Evolutionary conservation across 2,797 vertebrate species (phyloP), one percentile per base, ranked within the genome.

Genomic region (Melanotaenia parkinsoni): DNA sequence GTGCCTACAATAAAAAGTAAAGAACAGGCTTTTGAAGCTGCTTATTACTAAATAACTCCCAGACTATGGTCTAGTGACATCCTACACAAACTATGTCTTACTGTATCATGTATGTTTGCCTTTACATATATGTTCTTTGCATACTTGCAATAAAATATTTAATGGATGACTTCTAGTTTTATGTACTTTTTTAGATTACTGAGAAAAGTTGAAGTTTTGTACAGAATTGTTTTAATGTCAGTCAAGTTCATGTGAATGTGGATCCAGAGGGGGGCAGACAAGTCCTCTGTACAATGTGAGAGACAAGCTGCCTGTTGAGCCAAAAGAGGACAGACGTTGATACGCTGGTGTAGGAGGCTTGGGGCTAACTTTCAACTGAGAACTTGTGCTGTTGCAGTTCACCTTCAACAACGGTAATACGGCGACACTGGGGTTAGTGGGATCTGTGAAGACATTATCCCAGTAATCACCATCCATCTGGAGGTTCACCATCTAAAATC

Each of bases 261-360:
- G 63, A 74, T 72, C 90, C 92, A 88, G 87, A 65, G 73, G 92
- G 89, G 89, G 92, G 91, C 88, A 92, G 90, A 79, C 85, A 28
- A 79, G 88, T 57, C 13, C 87, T 83, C 68, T 56, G 0, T 30
- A 60, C 67, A 45, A n/a, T 24, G 13, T 37, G 66, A 43, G 60
- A 68, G 78, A 63, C 2, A 50, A 66, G 57, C 57, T 69, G 70
- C 63, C 58, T 67, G 68, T 59, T 67, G 78, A 58, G 83, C 88
- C 86, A 89, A 85, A 91, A 86, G 83, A 77, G 85, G 85, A 86
- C 82, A 81, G 82, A 63, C 83, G 0, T 75, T 77, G 40, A 63
- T 77, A 59, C 63, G 47, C 69, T 61, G 12, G 50, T 71, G 83
- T 63, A n/a, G 86, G 75, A 84, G 78, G 72, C 75, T 77, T 30